Conservation (phyloP, 1,140 invertebrate species). For the Archegozetes longisetosus region DNA sequence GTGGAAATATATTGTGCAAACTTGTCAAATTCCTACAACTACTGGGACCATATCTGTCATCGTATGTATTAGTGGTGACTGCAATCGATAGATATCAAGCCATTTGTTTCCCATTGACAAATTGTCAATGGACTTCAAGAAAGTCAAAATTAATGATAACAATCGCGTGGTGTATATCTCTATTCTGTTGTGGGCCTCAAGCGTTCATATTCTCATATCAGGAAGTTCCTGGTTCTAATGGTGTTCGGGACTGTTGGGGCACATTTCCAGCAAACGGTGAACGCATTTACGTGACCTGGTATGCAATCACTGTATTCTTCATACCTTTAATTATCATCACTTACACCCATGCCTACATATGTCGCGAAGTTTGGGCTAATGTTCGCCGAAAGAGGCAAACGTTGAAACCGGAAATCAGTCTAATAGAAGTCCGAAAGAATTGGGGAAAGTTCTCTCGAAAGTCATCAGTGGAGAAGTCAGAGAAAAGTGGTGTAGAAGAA, state of each 20-base stretch:
- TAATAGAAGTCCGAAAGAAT: background rate
- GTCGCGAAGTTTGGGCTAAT: constrained; percentile 9
- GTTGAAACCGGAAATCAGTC: constrained; percentile 3
- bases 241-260: constrained; percentile 39
- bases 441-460: too few relatives aligned
- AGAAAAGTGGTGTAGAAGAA: too few relatives aligned
- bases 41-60: constrained; percentile 46
- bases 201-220: constrained; percentile 33
- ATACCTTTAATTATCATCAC: constrained; percentile 20
- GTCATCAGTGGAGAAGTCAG: too few relatives aligned
- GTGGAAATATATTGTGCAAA: constrained; percentile 47
- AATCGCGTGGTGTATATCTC: constrained; percentile 42
- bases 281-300: constrained; percentile 46
- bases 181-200: constrained; percentile 46
- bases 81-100: constrained; percentile 48
- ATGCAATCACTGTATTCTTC: constrained; percentile 21
- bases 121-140: constrained; percentile 23
- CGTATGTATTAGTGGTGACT: constrained; percentile 47
- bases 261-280: constrained; percentile 35
- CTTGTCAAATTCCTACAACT: constrained; percentile 47
- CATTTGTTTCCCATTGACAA: constrained; percentile 38
- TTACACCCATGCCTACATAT: constrained; percentile 17
- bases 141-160: constrained; percentile 35
- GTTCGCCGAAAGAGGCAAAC: constrained; percentile 12
- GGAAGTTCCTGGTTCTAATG: constrained; percentile 32